Percentiles rank a stretch among this genome's conserved stretches.
These are phyloP conservation scores for Conchocele bisecta DNA, from an alignment of 2,888 invertebrate genomes.

Conservation along the genomic window DNA sequence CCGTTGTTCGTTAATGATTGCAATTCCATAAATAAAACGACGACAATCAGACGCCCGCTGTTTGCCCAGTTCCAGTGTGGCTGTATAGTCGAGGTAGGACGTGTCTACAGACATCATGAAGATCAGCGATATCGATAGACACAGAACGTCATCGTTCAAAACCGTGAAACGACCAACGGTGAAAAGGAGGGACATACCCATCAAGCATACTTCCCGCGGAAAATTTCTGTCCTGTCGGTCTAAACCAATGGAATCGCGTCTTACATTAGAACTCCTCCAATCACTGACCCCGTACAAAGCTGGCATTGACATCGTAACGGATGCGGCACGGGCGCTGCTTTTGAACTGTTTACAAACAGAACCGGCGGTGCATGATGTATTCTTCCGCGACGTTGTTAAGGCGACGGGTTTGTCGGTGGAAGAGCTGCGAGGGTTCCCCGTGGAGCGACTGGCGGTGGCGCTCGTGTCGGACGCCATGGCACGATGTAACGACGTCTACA, in stretches of 20 bases:
- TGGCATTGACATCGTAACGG: slow-evolving; percentile 71
- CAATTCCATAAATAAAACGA: no score
- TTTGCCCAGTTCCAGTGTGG: no score
- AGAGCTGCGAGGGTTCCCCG: slow-evolving; percentile 71
- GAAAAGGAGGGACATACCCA: slow-evolving; percentile 22
- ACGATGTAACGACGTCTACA: slow-evolving; percentile 71
- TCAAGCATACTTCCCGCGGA: slow-evolving; percentile 2
- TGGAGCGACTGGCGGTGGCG: slow-evolving; percentile 70
- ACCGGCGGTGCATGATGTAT: slow-evolving; percentile 70
- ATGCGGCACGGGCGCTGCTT: slow-evolving; percentile 74
- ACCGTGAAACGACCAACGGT: slow-evolving; percentile 45
- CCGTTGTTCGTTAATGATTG: no score
- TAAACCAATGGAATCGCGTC: slow-evolving; percentile 8
- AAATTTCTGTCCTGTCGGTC: slow-evolving; percentile 8
- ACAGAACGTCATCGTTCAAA: slow-evolving; percentile 42
- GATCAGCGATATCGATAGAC: slow-evolving; percentile 28
- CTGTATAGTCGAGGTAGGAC: no score
- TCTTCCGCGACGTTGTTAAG: slow-evolving; percentile 72
- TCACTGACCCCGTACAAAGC: slow-evolving; percentile 71
- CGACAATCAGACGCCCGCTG: no score
- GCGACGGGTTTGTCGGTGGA: slow-evolving; percentile 58
- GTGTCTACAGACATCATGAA: no score
- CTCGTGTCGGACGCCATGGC: slow-evolving; percentile 74
- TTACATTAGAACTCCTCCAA: slow-evolving; percentile 71
- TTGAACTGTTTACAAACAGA: slow-evolving; percentile 73